Percentiles rank a stretch among this genome's conserved stretches.
These are phyloP conservation scores for Gyps fulvus DNA, from an alignment of 2,113 vertebrate genomes.

Conservation along the genomic window DNA sequence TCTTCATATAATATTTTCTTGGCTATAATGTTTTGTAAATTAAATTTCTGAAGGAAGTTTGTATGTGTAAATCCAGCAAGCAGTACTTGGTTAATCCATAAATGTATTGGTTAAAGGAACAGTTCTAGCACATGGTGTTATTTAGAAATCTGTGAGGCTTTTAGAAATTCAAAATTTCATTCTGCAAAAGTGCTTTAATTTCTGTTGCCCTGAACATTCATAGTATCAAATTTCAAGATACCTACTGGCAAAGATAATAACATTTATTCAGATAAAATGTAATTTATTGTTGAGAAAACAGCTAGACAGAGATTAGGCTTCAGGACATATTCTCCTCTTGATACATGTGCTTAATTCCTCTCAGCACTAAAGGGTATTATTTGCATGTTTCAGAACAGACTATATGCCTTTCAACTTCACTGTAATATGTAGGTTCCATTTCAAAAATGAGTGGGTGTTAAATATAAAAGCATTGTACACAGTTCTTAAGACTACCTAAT, in stretches of 20 bases:
- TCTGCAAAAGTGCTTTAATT: background rate
- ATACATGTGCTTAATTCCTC: slow-evolving; percentile 4
- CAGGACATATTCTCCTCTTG: background rate
- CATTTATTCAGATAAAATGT: background rate
- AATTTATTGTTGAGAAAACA: background rate
- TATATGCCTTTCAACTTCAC: background rate
- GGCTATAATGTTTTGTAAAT: background rate
- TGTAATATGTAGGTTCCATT: background rate
- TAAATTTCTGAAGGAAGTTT: background rate
- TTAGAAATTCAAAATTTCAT: background rate
- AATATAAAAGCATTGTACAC: background rate
- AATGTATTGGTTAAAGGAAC: background rate
- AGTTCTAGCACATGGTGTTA: background rate
- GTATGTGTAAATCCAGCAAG: background rate
- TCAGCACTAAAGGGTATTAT: background rate
- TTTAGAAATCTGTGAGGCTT: background rate
- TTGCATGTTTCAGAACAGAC: background rate
- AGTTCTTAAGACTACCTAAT: background rate
- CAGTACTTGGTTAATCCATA: background rate
- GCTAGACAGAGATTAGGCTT: background rate
- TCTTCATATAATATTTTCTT: background rate
- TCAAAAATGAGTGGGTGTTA: background rate
- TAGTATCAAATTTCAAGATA: background rate
- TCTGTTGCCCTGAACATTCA: background rate
- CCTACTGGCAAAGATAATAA: background rate